A percentile compares a stretch with the other conserved stretches of the same genome.
Conservation (phyloP, 2,888 invertebrate genomes). For the Leistus spinibarbis region DNA sequence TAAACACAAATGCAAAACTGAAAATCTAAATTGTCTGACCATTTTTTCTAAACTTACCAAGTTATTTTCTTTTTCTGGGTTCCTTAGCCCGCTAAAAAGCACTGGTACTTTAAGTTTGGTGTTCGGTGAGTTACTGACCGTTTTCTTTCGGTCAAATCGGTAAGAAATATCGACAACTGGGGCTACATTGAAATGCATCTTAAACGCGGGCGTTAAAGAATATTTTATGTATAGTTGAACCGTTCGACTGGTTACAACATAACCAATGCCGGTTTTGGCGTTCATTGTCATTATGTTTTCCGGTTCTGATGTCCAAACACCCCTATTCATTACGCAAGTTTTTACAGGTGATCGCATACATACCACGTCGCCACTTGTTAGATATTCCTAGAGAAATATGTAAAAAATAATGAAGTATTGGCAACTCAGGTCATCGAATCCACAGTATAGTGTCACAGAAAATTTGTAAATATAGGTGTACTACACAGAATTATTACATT, state of each 20-base stretch:
- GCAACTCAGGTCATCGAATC: too few species aligned
- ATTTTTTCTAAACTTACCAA: conserved; percentile 47
- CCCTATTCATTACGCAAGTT: conserved; percentile 49
- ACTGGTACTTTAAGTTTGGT: conserved; percentile 45
- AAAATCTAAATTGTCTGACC: not conserved
- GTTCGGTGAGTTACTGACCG: conserved; percentile 49
- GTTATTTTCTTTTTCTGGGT: conserved; percentile 50
- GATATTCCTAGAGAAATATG: conserved; percentile 48
- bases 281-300: conserved; percentile 51
- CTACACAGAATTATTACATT: too few species aligned
- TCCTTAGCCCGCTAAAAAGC: conserved; percentile 49
- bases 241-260: conserved; percentile 49
- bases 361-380: conserved; percentile 62
- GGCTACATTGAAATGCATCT: conserved; percentile 50
- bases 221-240: conserved; percentile 52
- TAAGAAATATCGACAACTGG: conserved; percentile 50
- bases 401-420: not conserved
- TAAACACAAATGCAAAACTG: not conserved
- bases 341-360: conserved; percentile 62
- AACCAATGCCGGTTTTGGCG: conserved; percentile 53
- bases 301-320: conserved; percentile 55
- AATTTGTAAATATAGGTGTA: too few species aligned
- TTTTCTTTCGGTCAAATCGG: conserved; percentile 42
- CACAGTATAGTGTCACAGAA: too few species aligned
- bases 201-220: conserved; percentile 51